A percentile compares a stretch with the other conserved stretches of the same genome.
phyloP scores from a whole-genome alignment of 2,888 invertebrate species.

The Pandemis cinnamomeana region DNA sequence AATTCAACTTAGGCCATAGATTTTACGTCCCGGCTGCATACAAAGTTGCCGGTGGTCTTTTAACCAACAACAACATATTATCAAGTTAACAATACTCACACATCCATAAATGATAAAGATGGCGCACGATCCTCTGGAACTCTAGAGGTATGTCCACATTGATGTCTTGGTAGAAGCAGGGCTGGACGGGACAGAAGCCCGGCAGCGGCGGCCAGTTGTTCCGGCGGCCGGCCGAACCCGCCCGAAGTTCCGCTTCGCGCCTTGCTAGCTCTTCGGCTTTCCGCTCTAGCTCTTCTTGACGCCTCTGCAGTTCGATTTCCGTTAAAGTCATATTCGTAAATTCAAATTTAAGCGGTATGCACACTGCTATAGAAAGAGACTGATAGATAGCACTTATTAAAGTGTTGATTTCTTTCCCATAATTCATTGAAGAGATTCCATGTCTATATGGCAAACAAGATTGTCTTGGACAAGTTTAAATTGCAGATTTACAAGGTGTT shows the following conservation, averaged over 20 bases:
- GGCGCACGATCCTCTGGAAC: conserved; percentile 97
- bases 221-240: conserved; percentile 87
- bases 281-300: conserved; percentile 95
- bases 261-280: conserved; percentile 95
- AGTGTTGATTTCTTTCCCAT: no score
- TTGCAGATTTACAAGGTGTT: neutral
- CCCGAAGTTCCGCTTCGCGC: conserved; percentile 93
- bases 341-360: neutral
- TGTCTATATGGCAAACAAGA: neutral
- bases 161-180: conserved; percentile 99
- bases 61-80: neutral
- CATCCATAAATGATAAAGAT: conserved; percentile 98
- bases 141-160: conserved; percentile 99
- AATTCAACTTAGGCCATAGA: no score
- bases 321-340: conserved; percentile 27
- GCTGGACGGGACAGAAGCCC: conserved; percentile 95
- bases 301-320: conserved; percentile 83
- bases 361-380: no score
- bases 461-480: neutral
- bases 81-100: conserved; percentile 87
- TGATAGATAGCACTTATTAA: no score
- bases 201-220: conserved; percentile 99
- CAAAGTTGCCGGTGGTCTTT: no score
- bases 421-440: neutral
- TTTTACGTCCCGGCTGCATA: no score